Conservation (phyloP, 1,140 invertebrate genomes). For the Drosophila pectinifera region DNA sequence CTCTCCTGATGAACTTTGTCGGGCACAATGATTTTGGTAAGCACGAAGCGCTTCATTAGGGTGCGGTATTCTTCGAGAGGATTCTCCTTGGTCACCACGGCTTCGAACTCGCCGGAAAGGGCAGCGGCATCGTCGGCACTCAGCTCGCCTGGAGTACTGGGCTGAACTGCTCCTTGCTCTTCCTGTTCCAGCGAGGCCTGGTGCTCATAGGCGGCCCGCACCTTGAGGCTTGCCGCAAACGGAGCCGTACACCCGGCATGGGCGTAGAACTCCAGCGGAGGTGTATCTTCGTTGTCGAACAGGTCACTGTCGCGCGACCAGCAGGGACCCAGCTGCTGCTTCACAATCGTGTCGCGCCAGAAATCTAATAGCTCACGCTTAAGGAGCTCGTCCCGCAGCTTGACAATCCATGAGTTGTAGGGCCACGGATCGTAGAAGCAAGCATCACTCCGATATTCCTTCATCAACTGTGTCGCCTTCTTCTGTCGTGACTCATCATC, state of each 20-base stretch:
- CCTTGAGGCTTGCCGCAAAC: slow-evolving; percentile 66
- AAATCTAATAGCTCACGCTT: slow-evolving; percentile 63
- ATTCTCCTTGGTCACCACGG: slow-evolving; percentile 24
- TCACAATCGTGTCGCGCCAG: slow-evolving; percentile 68
- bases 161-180: not conserved
- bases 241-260: slow-evolving; percentile 71
- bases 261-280: slow-evolving; percentile 71
- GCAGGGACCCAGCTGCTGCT: slow-evolving; percentile 67
- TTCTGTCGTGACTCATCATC: slow-evolving; percentile 48
- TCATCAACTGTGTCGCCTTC: slow-evolving; percentile 61
- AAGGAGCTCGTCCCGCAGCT: slow-evolving; percentile 68
- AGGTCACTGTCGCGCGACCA: slow-evolving; percentile 76
- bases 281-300: slow-evolving; percentile 65
- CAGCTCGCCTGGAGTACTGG: slow-evolving; percentile 24
- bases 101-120: slow-evolving; percentile 54
- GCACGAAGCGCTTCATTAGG: slow-evolving; percentile 62
- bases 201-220: slow-evolving; percentile 20
- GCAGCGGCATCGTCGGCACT: slow-evolving; percentile 42
- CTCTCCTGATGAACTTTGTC: slow-evolving; percentile 51
- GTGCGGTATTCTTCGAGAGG: slow-evolving; percentile 56
- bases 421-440: slow-evolving; percentile 61
- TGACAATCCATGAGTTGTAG: slow-evolving; percentile 78
- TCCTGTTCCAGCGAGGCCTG: slow-evolving; percentile 5
- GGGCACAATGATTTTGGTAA: slow-evolving; percentile 45
- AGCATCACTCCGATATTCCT: slow-evolving; percentile 64